phyloP scores from a whole-genome alignment of 2,888 invertebrate genomes.

The Himalopsyche kuldschensis region DNA sequence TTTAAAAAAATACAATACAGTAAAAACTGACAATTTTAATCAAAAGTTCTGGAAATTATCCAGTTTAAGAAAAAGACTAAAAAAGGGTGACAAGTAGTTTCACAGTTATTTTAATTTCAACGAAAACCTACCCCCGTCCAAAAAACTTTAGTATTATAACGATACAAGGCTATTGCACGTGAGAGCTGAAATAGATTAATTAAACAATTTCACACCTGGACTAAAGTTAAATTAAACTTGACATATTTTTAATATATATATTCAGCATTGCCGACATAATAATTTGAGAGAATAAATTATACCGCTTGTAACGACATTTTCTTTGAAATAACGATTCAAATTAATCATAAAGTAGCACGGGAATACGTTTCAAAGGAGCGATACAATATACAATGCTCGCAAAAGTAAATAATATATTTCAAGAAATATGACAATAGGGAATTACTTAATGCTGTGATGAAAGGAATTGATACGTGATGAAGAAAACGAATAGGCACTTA shows the following conservation, averaged over 20 bases:
- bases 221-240: background rate
- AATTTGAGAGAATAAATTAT: background rate
- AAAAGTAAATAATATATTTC: background rate
- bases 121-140: no score
- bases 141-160: no score
- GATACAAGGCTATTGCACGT: background rate
- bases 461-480: background rate
- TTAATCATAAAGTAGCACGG: background rate
- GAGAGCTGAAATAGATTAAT: background rate
- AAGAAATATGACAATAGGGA: background rate
- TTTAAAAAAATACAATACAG: no score
- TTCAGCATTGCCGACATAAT: background rate
- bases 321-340: background rate
- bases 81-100: no score
- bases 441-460: background rate
- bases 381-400: background rate
- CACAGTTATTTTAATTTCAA: no score
- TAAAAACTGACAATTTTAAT: no score
- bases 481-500: background rate
- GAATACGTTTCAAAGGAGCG: background rate
- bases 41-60: no score
- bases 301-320: background rate
- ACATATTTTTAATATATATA: background rate
- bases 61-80: no score
- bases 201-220: background rate